These are phyloP conservation scores for Podarcis raffonei DNA, from an alignment of 2,113 vertebrate genomes.

Conservation along the genomic window DNA sequence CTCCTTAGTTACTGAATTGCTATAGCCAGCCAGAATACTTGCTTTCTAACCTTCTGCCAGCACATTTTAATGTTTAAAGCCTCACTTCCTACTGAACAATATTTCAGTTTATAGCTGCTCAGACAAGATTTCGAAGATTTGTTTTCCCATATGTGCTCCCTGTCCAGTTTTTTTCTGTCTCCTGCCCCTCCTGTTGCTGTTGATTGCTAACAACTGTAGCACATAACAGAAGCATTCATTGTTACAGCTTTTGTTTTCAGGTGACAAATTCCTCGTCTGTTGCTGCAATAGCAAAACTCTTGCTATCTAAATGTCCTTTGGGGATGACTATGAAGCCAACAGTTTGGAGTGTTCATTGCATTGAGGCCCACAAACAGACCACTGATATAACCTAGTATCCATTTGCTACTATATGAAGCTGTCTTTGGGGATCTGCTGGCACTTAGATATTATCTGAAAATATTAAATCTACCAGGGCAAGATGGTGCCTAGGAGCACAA, in stretches of 20 bases:
- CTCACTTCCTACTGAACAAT: constrained; percentile 32
- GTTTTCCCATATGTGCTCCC: constrained; percentile 56
- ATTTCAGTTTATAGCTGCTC: constrained; percentile 43
- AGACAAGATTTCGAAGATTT: constrained; percentile 44
- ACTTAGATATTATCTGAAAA: constrained; percentile 1
- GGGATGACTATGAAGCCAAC: not conserved
- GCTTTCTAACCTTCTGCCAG: constrained; percentile 51
- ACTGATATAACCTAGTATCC: not conserved
- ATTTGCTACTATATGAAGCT: not conserved
- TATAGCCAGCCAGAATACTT: not conserved
- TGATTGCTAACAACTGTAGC: constrained; percentile 34
- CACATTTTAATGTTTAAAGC: constrained; percentile 32
- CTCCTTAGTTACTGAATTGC: constrained; percentile 39
- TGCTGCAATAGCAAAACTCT: not conserved
- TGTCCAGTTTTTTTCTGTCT: constrained; percentile 41
- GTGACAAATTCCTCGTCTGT: constrained; percentile 26
- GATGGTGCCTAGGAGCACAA: not conserved
- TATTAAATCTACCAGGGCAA: not conserved
- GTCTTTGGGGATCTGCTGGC: not conserved
- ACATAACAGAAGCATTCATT: constrained; percentile 18
- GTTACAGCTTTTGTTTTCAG: constrained; percentile 23
- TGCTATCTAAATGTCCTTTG: constrained; percentile 6
- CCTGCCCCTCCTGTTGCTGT: constrained; percentile 40
- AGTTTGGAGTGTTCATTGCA: not conserved
- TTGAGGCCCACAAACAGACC: not conserved